A percentile compares a stretch with the other conserved stretches of the same genome.
phyloP scores from a whole-genome alignment of 2,797 vertebrate genomes.

The Peromyscus attwateri region DNA sequence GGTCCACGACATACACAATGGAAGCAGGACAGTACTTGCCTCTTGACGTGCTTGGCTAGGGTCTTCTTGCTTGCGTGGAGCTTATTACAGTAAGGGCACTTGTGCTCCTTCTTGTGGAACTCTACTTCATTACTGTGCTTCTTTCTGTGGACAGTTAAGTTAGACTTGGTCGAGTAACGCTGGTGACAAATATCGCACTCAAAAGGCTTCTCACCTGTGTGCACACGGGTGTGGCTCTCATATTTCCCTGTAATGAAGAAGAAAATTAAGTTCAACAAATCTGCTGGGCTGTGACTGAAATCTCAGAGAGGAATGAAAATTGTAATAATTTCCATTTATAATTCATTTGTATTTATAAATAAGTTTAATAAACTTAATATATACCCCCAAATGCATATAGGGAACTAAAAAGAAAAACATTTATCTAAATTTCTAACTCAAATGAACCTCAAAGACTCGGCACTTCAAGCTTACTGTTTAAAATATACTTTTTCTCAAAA shows the following conservation, averaged over 20 bases:
- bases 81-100: slow-evolving; percentile 97
- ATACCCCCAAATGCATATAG: neutral
- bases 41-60: slow-evolving; percentile 95
- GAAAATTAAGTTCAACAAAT: slow-evolving; percentile 14
- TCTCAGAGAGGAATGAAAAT: slow-evolving; percentile 4
- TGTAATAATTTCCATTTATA: too few relatives aligned
- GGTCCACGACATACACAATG: fast-evolving
- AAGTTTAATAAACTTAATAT: too few relatives aligned
- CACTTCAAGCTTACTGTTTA: neutral
- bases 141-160: slow-evolving; percentile 98
- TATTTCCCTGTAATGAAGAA: slow-evolving; percentile 93
- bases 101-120: slow-evolving; percentile 96
- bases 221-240: slow-evolving; percentile 97
- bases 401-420: neutral
- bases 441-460: neutral
- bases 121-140: slow-evolving; percentile 93
- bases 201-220: slow-evolving; percentile 98
- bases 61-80: slow-evolving; percentile 99
- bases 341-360: too few relatives aligned
- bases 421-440: neutral
- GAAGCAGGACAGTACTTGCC: slow-evolving; percentile 88
- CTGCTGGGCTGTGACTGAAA: neutral
- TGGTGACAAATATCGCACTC: slow-evolving; percentile 98
- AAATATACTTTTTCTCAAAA: slow-evolving; percentile 3
- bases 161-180: slow-evolving; percentile 98